These are phyloP conservation scores for Chlorodrepanis virens DNA, from an alignment of 2,113 vertebrate species.

Conservation along the genomic window DNA sequence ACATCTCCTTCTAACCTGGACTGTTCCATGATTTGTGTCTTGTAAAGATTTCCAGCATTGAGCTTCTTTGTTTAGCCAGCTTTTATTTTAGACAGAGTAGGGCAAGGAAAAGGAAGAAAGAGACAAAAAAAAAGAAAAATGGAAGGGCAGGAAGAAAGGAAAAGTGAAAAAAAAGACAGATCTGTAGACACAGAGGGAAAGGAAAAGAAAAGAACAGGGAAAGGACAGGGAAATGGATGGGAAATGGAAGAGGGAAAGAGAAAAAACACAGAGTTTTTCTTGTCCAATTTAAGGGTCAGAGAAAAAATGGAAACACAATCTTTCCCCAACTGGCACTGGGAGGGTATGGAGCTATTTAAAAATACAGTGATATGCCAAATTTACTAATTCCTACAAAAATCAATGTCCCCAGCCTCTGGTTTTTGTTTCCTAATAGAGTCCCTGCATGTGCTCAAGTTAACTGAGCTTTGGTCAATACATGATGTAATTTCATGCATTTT, in stretches of 20 bases:
- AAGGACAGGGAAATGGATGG: background rate
- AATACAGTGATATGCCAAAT: background rate
- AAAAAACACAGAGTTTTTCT: background rate
- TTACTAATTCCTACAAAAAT: background rate
- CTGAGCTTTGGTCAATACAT: background rate
- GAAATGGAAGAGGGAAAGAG: background rate
- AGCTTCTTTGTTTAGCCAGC: background rate
- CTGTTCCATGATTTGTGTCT: background rate
- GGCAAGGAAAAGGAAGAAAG: background rate
- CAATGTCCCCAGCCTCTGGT: background rate
- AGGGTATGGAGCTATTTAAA: background rate
- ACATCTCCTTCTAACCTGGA: background rate
- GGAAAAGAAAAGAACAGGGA: background rate
- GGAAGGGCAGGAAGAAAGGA: background rate
- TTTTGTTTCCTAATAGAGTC: background rate
- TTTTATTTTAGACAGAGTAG: fast-evolving
- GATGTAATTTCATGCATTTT: background rate
- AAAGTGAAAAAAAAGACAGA: background rate
- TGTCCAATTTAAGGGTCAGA: background rate
- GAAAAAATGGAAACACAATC: background rate
- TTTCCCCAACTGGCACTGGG: background rate
- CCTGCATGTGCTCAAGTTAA: background rate
- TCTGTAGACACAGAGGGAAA: background rate
- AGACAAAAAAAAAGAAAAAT: background rate
- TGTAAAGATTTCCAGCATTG: background rate